phyloP scores from a whole-genome alignment of 1,140 invertebrate genomes.

The Zaprionus camerounensis region DNA sequence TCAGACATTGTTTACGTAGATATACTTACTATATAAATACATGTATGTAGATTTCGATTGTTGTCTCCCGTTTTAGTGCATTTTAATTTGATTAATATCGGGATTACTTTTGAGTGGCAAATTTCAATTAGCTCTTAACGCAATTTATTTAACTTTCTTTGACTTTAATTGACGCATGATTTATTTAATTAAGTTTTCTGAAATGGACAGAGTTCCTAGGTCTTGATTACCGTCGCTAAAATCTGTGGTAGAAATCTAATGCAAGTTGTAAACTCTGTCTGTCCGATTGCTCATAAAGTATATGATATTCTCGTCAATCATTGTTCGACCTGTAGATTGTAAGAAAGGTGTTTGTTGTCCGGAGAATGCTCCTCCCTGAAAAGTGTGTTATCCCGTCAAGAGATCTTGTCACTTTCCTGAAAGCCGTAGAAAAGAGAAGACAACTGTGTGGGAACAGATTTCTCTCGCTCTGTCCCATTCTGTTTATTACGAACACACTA shows the following conservation, averaged over 20 bases:
- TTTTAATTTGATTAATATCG: conserved; percentile 64
- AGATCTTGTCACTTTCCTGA: not conserved
- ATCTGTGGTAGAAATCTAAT: not conserved
- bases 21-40: not conserved
- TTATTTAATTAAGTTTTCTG: not conserved
- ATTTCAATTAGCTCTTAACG: conserved; percentile 30
- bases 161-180: not conserved
- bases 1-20: conserved; percentile 13
- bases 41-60: conserved; percentile 1
- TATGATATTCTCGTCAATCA: not conserved
- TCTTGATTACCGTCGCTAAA: not conserved
- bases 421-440: not conserved
- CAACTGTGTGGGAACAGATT: not conserved
- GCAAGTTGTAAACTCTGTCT: not conserved
- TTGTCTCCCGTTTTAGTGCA: conserved; percentile 43
- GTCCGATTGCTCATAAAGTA: not conserved
- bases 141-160: not conserved
- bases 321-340: not conserved
- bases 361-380: conserved; percentile 20
- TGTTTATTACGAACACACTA: not conserved
- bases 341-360: not conserved
- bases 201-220: not conserved
- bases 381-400: not conserved
- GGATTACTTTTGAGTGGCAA: conserved; percentile 16
- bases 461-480: conserved; percentile 17